These are phyloP conservation scores for Urosaurus nigricauda DNA, from an alignment of 2,797 vertebrate species.

Conservation along the genomic window DNA sequence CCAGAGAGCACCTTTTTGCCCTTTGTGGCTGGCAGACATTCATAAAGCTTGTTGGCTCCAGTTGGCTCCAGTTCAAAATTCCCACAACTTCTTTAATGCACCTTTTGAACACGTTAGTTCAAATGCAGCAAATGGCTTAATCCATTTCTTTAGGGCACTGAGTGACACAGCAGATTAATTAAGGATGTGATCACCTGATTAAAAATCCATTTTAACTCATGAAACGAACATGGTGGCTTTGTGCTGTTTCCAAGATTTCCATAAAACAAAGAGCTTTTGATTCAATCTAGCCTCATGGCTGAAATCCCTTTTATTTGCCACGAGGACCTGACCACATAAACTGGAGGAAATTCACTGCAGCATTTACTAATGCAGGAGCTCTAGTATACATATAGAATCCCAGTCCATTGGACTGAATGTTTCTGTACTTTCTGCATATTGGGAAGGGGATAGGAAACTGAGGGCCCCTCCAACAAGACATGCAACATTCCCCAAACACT, in stretches of 20 bases:
- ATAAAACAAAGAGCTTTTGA: not conserved
- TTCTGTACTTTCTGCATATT: too few relatives aligned
- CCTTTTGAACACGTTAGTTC: not conserved
- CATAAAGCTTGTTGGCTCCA: not conserved
- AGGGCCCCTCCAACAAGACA: not conserved
- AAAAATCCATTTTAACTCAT: not conserved
- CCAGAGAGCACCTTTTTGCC: not conserved
- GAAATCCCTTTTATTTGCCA: not conserved
- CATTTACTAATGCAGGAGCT: not conserved
- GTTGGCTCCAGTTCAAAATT: slow-evolving; percentile 21
- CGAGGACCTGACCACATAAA: not conserved
- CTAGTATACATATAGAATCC: not conserved
- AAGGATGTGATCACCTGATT: not conserved
- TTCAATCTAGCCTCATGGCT: not conserved
- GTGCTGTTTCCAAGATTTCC: rapidly evolving
- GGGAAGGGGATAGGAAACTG: too few relatives aligned
- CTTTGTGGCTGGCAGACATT: not conserved
- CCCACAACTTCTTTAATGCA: slow-evolving; percentile 2
- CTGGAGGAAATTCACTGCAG: not conserved
- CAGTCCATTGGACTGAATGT: too few relatives aligned
- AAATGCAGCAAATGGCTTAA: slow-evolving; percentile 10
- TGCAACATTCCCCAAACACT: not conserved
- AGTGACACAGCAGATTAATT: not conserved
- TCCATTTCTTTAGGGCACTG: not conserved
- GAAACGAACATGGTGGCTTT: not conserved